phyloP scores from a whole-genome alignment of 2,888 invertebrate species.

The Phragmatobia fuliginosa region DNA sequence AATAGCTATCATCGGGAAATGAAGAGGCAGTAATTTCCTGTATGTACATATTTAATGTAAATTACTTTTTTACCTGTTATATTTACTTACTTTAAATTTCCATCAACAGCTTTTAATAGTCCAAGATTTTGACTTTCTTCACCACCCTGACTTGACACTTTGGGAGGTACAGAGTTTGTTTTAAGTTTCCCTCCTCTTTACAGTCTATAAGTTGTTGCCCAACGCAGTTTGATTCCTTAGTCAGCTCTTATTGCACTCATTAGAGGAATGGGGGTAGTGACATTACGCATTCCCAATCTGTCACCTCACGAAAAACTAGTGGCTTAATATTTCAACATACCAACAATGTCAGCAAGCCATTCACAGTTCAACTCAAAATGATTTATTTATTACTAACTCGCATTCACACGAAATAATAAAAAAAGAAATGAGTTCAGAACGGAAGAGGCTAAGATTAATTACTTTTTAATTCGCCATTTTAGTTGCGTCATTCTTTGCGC shows the following conservation, averaged over 20 bases:
- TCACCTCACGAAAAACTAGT: neutral
- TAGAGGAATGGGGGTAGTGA: too few species aligned
- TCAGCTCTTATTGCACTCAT: too few species aligned
- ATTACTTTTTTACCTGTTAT: too few species aligned
- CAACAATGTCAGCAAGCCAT: conserved; percentile 24
- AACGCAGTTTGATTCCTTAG: neutral
- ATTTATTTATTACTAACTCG: conserved; percentile 71
- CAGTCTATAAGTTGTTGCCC: neutral
- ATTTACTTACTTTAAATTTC: too few species aligned
- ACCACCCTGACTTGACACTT: too few species aligned
- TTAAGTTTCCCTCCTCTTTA: neutral
- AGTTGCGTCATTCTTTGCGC: conserved; percentile 61
- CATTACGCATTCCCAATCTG: too few species aligned
- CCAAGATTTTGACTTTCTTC: too few species aligned
- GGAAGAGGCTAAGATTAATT: conserved; percentile 75
- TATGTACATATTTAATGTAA: too few species aligned
- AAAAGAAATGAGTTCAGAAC: conserved; percentile 58
- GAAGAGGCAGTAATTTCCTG: neutral
- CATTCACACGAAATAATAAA: conserved; percentile 74
- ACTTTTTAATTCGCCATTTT: conserved; percentile 82
- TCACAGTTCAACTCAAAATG: conserved; percentile 50
- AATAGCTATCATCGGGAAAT: neutral
- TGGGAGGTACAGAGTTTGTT: too few species aligned
- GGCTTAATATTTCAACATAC: conserved; percentile 17
- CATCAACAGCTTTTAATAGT: too few species aligned